Evolutionary conservation across 1,140 invertebrate genomes (phyloP).

Genomic region (Diachasmimorpha longicaudata): DNA sequence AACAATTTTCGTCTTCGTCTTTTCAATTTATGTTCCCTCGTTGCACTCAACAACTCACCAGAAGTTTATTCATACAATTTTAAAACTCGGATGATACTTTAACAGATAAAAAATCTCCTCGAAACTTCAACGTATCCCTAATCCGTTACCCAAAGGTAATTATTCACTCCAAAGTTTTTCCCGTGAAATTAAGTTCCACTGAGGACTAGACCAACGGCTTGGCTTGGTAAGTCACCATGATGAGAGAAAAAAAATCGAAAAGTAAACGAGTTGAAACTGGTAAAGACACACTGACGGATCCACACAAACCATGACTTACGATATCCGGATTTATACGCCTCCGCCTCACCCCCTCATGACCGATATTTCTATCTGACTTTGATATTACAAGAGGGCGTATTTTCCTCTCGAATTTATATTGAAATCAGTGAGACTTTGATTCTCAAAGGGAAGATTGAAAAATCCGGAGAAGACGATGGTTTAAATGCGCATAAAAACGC

Average conservation of each 20-base stretch:
- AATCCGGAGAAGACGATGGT: no score
- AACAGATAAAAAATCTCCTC: not conserved
- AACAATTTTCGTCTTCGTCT: no score
- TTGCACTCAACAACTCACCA: no score
- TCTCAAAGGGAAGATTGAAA: not conserved
- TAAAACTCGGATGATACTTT: no score
- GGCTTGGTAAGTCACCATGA: not conserved
- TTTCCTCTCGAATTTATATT: not conserved
- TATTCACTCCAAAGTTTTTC: constrained; percentile 7
- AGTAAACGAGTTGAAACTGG: not conserved
- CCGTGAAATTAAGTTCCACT: not conserved
- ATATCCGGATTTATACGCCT: not conserved
- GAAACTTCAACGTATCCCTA: not conserved
- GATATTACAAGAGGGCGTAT: not conserved
- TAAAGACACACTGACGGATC: not conserved
- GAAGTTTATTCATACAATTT: no score
- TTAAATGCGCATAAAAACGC: no score
- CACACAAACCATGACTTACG: not conserved
- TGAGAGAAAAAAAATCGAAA: not conserved
- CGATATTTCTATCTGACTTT: not conserved
- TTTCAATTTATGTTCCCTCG: no score
- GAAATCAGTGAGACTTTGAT: not conserved
- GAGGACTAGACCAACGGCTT: not conserved
- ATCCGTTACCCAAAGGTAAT: not conserved
- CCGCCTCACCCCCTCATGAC: not conserved